A percentile compares a stretch with the other conserved stretches of the same genome.
phyloP scores from a whole-genome alignment of 64 coral and sea anemone genomes.

The Hydrozoanthus tunicans region DNA sequence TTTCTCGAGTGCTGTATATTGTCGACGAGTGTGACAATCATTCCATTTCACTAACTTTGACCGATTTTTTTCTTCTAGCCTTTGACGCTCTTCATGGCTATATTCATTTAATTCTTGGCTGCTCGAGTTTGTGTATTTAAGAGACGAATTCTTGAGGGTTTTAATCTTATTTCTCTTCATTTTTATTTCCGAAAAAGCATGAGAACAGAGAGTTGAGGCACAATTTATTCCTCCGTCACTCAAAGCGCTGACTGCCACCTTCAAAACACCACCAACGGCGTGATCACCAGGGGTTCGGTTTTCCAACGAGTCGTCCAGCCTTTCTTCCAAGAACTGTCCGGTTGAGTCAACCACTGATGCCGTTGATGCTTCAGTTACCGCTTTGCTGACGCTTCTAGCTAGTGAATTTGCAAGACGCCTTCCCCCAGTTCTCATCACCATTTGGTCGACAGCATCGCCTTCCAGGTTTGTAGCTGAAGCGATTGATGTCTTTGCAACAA shows the following conservation, averaged over 20 bases:
- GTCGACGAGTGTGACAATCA: background rate
- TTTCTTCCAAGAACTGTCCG: slow-evolving; percentile 21
- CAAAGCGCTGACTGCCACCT: background rate
- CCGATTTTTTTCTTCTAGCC: background rate
- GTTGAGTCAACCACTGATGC: background rate
- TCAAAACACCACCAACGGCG: background rate
- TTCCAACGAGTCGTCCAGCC: slow-evolving; percentile 45
- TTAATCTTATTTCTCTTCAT: background rate
- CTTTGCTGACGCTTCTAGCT: background rate
- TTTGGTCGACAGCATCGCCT: slow-evolving; percentile 43
- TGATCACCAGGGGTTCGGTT: slow-evolving; percentile 4
- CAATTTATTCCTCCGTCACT: background rate
- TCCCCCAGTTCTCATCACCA: background rate
- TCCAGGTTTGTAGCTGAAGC: slow-evolving; percentile 44
- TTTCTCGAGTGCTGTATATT: background rate
- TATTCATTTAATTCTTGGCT: background rate
- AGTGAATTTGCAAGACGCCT: background rate
- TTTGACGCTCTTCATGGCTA: background rate
- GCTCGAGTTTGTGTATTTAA: background rate
- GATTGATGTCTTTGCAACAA: background rate
- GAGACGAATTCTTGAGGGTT: background rate
- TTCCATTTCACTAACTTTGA: background rate
- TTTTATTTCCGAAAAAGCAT: background rate
- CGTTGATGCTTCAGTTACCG: slow-evolving; percentile 4
- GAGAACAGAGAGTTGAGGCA: slow-evolving; percentile 9